Base-by-base conservation (phyloP, 2,113 vertebrate genomes). In the Eulacestoma nigropectus region DNA sequence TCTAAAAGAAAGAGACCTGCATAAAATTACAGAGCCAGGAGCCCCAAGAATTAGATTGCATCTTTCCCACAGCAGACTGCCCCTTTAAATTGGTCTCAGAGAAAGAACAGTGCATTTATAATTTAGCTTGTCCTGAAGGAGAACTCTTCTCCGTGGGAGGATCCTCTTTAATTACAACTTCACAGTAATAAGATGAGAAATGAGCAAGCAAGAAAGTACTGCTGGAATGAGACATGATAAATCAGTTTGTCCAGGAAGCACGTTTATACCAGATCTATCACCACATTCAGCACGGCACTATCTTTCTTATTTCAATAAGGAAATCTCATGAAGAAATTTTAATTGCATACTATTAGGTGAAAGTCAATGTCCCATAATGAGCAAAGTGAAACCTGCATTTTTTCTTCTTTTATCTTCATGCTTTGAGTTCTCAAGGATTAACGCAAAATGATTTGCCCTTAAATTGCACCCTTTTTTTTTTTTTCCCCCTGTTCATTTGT, bases 171-270 rank as follows among this genome's bases (percentile, higher is more conserved):
- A 98, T 98, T 98, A 98, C 97, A 97, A 97, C 96, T 97, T 97
- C 95, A 95, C 96, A 95, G 97, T 98, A 98, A 98, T 98, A 98
- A 98, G 98, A 98, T 98, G 97, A 98, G 98, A 97, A 98, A 98
- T 97, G 97, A 97, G 96, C 95, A 93, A 96, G 97, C 93, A 92
- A 96, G 95, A 76, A 95, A 96, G 95, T 95, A 83, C 96, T 97
- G 97, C 96, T 95, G 93, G 95, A 98, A 97, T 97, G 96, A 97
- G 97, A 97, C 97, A 96, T 98, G 97, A 98, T 98, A 97, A 98
- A 98, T 98, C 97, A 98, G 98, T 97, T 97, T 97, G 97, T 96
- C 92, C 94, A 91, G 97, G 90, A 95, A 98, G 96, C 97, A 95
- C 95, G 90, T 97, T 97, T 96, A 93, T 96, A 96, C 95, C 94